phyloP scores from a whole-genome alignment of 2,113 vertebrate genomes.

The Halichoeres trimaculatus region DNA sequence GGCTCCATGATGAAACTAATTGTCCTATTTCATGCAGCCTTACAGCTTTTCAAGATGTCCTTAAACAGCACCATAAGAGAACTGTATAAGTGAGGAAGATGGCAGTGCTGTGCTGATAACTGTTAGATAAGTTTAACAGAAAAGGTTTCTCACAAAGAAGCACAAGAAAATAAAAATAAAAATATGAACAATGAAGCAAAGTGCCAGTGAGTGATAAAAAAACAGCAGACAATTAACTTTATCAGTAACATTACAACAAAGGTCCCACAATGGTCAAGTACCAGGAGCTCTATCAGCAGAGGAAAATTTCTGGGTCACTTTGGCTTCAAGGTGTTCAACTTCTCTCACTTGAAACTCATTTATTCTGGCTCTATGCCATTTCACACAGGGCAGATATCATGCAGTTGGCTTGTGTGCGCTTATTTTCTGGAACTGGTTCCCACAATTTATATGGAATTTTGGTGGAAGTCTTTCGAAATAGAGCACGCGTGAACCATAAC shows the following conservation, averaged over 20 bases:
- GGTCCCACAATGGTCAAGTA: not conserved
- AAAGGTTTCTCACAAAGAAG: not conserved
- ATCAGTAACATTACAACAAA: not conserved
- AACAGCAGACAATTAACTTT: not conserved
- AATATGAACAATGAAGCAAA: not conserved
- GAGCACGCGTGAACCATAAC: not conserved
- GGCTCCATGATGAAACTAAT: conserved; percentile 81
- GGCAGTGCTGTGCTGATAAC: not conserved
- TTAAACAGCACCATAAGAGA: conserved; percentile 37
- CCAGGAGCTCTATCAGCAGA: not conserved
- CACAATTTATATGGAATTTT: conserved; percentile 21
- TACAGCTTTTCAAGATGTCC: conserved; percentile 50
- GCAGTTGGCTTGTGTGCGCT: conserved; percentile 23
- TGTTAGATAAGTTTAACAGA: not conserved
- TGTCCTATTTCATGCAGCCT: conserved; percentile 72
- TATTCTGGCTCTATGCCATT: conserved; percentile 19
- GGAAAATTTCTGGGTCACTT: conserved; percentile 26
- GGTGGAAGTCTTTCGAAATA: not conserved
- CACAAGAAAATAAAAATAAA: not conserved
- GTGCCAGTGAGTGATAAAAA: not conserved
- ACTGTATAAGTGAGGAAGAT: conserved; percentile 4
- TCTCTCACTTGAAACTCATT: conserved; percentile 7
- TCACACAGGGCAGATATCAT: conserved; percentile 27
- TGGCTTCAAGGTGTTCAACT: conserved; percentile 10
- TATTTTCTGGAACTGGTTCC: conserved; percentile 31